These are phyloP conservation scores for Corythaixoides concolor DNA, from an alignment of 2,113 vertebrate genomes.

Conservation along the genomic window DNA sequence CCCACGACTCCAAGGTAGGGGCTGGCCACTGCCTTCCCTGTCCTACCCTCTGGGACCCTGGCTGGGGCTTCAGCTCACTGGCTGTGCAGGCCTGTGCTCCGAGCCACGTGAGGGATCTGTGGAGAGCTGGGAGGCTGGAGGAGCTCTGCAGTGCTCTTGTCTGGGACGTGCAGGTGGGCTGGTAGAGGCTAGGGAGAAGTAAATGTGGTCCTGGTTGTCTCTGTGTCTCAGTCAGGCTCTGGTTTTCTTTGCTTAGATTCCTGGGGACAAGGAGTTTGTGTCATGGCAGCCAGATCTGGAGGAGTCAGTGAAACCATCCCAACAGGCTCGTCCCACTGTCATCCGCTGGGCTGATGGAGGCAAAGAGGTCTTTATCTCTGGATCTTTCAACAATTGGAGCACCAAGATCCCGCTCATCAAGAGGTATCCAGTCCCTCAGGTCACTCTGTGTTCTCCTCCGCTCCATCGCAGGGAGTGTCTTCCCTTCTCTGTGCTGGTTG, in stretches of 20 bases:
- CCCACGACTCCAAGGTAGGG: conserved; percentile 86
- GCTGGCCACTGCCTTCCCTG: neutral
- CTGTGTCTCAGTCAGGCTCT: neutral
- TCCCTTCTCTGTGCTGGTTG: neutral
- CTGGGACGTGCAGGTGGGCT: neutral
- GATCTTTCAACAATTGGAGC: conserved; percentile 97
- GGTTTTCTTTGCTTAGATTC: conserved; percentile 73
- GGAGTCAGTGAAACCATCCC: conserved; percentile 84
- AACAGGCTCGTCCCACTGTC: conserved; percentile 93
- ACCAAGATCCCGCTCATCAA: conserved; percentile 96
- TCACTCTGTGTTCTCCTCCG: neutral
- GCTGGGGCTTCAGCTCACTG: neutral
- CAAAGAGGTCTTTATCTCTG: conserved; percentile 93
- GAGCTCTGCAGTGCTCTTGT: neutral
- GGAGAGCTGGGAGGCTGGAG: neutral
- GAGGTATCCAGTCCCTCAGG: conserved; percentile 75
- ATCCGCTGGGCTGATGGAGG: conserved; percentile 96
- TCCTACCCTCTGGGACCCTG: neutral
- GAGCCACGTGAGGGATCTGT: neutral
- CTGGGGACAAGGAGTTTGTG: conserved; percentile 89
- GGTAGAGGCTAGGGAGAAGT: neutral
- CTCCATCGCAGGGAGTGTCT: neutral
- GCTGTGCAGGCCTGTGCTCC: neutral
- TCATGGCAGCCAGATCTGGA: conserved; percentile 86
- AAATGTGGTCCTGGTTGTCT: neutral